Evolutionary conservation across 2,113 vertebrate genomes (phyloP).

Genomic region (Arvicanthis niloticus): DNA sequence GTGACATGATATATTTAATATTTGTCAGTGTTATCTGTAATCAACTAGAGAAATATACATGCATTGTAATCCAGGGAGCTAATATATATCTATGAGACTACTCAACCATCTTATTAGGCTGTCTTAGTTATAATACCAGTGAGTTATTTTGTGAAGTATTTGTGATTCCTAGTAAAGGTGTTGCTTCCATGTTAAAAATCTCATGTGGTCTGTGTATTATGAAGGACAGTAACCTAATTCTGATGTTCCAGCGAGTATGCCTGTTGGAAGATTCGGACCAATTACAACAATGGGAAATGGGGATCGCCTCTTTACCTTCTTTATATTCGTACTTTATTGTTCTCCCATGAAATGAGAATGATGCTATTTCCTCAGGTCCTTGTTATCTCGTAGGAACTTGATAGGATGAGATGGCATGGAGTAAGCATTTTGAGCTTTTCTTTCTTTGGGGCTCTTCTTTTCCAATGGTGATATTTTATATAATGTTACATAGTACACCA

Average conservation of each 20-base stretch:
- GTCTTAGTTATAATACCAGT: not conserved
- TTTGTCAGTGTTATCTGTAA: not conserved
- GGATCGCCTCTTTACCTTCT: not conserved
- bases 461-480: not conserved
- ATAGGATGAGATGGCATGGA: not conserved
- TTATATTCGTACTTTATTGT: conserved; percentile 11
- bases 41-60: not conserved
- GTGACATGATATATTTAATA: not conserved
- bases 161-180: not conserved
- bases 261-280: not conserved
- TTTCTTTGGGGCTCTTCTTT: not conserved
- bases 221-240: not conserved
- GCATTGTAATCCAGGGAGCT: not conserved
- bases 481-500: not conserved
- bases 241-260: not conserved
- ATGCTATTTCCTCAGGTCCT: not conserved
- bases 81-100: not conserved
- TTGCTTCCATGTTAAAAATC: not conserved
- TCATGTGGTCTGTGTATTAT: not conserved
- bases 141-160: conserved; percentile 2
- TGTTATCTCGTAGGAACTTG: conserved; percentile 26
- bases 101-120: not conserved
- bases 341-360: not conserved
- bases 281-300: not conserved
- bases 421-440: not conserved